Percentiles rank a stretch among this genome's conserved stretches.
Conservation (phyloP, 2,888 invertebrate species). For the Lasius platythorax region DNA sequence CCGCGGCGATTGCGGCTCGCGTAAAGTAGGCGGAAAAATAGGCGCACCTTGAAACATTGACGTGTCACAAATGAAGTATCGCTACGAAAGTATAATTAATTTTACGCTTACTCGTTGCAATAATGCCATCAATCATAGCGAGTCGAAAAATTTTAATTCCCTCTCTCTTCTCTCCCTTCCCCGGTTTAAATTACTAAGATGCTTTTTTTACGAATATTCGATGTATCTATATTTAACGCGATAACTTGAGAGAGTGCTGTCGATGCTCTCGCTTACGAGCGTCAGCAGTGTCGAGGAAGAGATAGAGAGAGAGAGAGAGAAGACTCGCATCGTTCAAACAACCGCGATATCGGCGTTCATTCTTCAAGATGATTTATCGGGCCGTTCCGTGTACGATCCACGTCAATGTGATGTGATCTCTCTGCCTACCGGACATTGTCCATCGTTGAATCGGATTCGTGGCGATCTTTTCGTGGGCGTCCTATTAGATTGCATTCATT, state of each 20-base stretch:
- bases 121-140: neutral
- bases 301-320: neutral
- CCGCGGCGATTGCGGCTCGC: neutral
- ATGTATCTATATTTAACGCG: slow-evolving; percentile 58
- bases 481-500: slow-evolving; percentile 71
- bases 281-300: slow-evolving; percentile 43
- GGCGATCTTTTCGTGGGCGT: slow-evolving; percentile 32
- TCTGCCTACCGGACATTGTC: slow-evolving; percentile 54
- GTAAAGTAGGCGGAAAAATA: slow-evolving; percentile 29
- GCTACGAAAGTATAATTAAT: slow-evolving; percentile 29
- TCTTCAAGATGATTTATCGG: slow-evolving; percentile 67
- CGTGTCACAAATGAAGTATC: slow-evolving; percentile 30
- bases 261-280: slow-evolving; percentile 34
- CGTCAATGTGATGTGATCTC: slow-evolving; percentile 64
- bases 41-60: slow-evolving; percentile 19
- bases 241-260: slow-evolving; percentile 30
- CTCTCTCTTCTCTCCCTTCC: neutral
- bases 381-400: slow-evolving; percentile 40
- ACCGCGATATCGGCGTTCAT: slow-evolving; percentile 40
- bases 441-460: neutral
- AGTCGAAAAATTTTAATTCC: neutral
- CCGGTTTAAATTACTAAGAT: neutral
- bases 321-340: slow-evolving; percentile 19
- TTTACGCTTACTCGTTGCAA: neutral
- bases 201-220: slow-evolving; percentile 5